phyloP scores from a whole-genome alignment of 2,113 vertebrate species.

The Triplophysa dalaica region DNA sequence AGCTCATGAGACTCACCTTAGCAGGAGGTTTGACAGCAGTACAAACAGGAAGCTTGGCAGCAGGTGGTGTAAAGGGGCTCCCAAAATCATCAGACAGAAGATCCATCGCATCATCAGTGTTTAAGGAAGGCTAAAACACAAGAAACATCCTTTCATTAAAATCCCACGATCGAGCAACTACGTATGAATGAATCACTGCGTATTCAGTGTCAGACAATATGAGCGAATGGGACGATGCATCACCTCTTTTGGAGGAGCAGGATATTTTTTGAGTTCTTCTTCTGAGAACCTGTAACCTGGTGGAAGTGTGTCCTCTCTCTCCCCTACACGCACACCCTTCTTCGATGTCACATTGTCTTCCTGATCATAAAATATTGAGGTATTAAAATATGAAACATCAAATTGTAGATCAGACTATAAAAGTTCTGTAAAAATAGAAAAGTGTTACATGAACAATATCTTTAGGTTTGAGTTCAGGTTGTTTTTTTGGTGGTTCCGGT shows the following conservation, averaged over 20 bases:
- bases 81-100: conserved; percentile 55
- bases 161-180: neutral
- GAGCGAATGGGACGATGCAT: too few relatives aligned
- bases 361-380: conserved; percentile 21
- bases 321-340: conserved; percentile 56
- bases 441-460: conserved; percentile 54
- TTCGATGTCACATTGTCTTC: conserved; percentile 43
- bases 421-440: neutral
- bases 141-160: neutral
- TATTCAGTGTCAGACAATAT: neutral
- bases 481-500: conserved; percentile 57
- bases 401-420: too few relatives aligned
- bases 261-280: conserved; percentile 44
- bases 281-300: conserved; percentile 55
- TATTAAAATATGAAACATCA: neutral
- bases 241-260: conserved; percentile 51
- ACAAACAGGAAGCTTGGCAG: conserved; percentile 16
- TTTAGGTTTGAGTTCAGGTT: conserved; percentile 54
- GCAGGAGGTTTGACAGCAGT: conserved; percentile 50
- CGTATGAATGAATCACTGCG: neutral
- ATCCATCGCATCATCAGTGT: conserved; percentile 54
- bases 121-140: conserved; percentile 49
- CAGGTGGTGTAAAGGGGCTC: neutral
- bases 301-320: conserved; percentile 57
- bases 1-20: conserved; percentile 46